phyloP scores from a whole-genome alignment of 2,888 invertebrate genomes.

The Andrena minutula region DNA sequence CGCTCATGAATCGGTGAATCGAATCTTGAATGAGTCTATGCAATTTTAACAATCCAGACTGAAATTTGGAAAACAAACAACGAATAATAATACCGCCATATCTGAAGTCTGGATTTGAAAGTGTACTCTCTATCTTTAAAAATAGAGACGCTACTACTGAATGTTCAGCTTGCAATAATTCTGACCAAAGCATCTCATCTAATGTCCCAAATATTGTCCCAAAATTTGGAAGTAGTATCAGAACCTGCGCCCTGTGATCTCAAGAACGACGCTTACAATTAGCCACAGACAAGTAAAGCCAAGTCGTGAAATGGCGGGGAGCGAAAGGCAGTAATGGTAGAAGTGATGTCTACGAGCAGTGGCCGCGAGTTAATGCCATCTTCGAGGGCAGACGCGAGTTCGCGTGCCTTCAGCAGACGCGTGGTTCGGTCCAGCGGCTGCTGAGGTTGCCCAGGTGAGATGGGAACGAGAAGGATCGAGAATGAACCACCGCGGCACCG shows the following conservation, averaged over 20 bases:
- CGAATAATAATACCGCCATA: conserved; percentile 5
- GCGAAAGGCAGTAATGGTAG: conserved; percentile 25
- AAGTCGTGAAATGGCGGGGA: conserved; percentile 3
- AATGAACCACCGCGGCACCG: conserved; percentile 22
- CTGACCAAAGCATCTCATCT: background rate
- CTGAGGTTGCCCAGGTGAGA: conserved; percentile 75
- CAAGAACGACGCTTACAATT: background rate
- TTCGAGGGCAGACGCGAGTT: conserved; percentile 70
- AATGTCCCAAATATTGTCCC: background rate
- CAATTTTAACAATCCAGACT: background rate
- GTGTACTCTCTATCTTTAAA: background rate
- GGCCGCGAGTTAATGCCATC: conserved; percentile 63
- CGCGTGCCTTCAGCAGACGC: conserved; percentile 68
- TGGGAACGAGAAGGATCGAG: conserved; percentile 64
- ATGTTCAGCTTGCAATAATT: background rate
- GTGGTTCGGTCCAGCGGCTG: conserved; percentile 65
- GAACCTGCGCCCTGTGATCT: background rate
- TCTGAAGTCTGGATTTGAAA: background rate
- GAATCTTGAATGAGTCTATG: background rate
- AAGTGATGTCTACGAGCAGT: conserved; percentile 28
- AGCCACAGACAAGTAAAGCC: background rate
- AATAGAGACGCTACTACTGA: too few relatives aligned
- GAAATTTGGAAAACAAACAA: conserved; percentile 15
- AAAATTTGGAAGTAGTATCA: background rate
- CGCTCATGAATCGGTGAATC: conserved; percentile 19